Evolutionary conservation across 2,113 vertebrate genomes (phyloP).

Genomic region (Baryphthengus martii): DNA sequence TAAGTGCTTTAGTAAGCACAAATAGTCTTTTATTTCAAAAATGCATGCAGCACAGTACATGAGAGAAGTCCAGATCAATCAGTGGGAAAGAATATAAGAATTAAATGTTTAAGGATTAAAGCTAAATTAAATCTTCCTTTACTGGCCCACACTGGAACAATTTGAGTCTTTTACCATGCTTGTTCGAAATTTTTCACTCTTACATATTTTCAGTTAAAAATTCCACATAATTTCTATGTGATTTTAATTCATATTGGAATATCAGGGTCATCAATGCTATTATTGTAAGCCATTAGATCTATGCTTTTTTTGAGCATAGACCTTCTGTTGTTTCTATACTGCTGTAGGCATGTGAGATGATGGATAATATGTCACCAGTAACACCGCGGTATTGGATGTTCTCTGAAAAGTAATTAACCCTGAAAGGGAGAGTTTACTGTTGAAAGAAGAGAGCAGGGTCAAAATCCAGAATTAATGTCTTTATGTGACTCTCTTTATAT

Average conservation of each 20-base stretch:
- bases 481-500: neutral
- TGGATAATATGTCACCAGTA: neutral
- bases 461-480: neutral
- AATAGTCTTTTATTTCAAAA: neutral
- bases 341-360: neutral
- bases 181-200: neutral
- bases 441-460: neutral
- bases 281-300: neutral
- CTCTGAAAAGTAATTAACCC: neutral
- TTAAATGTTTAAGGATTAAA: neutral
- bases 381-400: neutral
- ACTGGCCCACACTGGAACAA: neutral
- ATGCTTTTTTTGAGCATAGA: neutral
- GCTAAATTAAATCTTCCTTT: neutral
- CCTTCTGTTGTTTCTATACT: neutral
- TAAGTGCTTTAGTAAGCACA: neutral
- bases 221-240: neutral
- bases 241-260: neutral
- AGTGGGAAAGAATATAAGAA: neutral
- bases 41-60: neutral
- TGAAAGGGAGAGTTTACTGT: neutral
- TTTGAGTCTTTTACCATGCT: neutral
- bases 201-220: neutral
- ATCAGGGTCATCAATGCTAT: neutral
- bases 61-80: neutral